These are phyloP conservation scores for Nomada lathburiana DNA, from an alignment of 2,888 invertebrate genomes.

Conservation along the genomic window DNA sequence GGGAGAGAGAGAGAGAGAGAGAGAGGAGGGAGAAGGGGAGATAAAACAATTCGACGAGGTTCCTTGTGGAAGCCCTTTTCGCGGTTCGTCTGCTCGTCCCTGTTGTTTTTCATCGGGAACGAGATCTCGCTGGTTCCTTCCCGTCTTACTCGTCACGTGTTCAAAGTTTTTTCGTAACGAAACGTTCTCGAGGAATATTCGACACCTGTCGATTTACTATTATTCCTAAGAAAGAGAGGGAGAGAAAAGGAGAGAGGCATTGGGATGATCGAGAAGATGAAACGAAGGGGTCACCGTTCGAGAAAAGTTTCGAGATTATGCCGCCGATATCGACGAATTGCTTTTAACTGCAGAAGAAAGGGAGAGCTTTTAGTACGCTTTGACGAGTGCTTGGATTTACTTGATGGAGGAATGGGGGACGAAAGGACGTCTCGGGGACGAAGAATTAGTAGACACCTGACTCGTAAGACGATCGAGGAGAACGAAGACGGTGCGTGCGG, in stretches of 20 bases:
- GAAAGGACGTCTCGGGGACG: conserved; percentile 7
- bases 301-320: not conserved
- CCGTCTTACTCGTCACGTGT: conserved; percentile 41
- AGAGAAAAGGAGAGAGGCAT: too few relatives aligned
- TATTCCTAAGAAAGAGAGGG: too few relatives aligned
- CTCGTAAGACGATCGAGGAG: conserved; percentile 49
- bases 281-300: too few relatives aligned
- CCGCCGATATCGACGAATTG: not conserved
- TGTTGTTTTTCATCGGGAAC: conserved; percentile 34
- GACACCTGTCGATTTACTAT: not conserved
- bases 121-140: conserved; percentile 52
- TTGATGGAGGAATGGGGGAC: not conserved
- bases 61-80: conserved; percentile 50
- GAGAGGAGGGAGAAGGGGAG: conserved; percentile 4
- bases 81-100: conserved; percentile 51
- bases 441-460: conserved; percentile 34
- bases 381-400: too few relatives aligned
- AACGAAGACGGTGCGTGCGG: conserved; percentile 68
- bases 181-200: not conserved
- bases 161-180: conserved; percentile 23
- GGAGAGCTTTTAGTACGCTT: not conserved
- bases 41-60: conserved; percentile 38
- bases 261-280: too few relatives aligned
- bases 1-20: conserved; percentile 5
- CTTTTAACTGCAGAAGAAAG: not conserved